phyloP scores from a whole-genome alignment of 2,797 vertebrate species.

The Acanthiza pusilla region DNA sequence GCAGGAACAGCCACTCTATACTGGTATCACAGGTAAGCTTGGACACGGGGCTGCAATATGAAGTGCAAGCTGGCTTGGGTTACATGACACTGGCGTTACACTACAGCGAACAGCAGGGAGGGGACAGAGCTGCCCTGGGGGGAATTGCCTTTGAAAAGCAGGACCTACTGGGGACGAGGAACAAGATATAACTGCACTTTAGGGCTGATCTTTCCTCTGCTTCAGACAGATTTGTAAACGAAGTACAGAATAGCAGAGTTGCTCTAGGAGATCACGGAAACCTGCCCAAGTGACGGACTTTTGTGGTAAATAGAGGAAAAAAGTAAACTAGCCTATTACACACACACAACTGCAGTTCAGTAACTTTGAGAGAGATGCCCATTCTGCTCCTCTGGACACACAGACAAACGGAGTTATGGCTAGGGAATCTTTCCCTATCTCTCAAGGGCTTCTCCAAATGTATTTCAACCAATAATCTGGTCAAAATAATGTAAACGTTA shows the following conservation, averaged over 20 bases:
- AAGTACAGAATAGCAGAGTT: not conserved
- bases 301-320: not conserved
- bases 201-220: conserved; percentile 16
- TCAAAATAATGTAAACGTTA: conserved; percentile 62
- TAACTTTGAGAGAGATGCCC: not conserved
- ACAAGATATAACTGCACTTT: not conserved
- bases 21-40: conserved; percentile 48
- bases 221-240: conserved; percentile 16
- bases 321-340: conserved; percentile 22
- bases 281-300: not conserved
- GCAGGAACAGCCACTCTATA: conserved; percentile 45
- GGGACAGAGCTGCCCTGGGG: conserved; percentile 12
- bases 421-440: not conserved
- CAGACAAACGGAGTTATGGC: not conserved
- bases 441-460: not conserved
- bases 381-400: not conserved
- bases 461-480: conserved; percentile 50
- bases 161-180: conserved; percentile 21
- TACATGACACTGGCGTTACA: not conserved
- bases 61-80: conserved; percentile 24
- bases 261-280: not conserved
- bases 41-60: conserved; percentile 10
- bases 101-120: conserved; percentile 2
- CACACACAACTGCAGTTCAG: not conserved
- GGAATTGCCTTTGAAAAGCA: not conserved